Evolutionary conservation across 2,797 vertebrate genomes (phyloP).

Genomic region (Squalus acanthias): DNA sequence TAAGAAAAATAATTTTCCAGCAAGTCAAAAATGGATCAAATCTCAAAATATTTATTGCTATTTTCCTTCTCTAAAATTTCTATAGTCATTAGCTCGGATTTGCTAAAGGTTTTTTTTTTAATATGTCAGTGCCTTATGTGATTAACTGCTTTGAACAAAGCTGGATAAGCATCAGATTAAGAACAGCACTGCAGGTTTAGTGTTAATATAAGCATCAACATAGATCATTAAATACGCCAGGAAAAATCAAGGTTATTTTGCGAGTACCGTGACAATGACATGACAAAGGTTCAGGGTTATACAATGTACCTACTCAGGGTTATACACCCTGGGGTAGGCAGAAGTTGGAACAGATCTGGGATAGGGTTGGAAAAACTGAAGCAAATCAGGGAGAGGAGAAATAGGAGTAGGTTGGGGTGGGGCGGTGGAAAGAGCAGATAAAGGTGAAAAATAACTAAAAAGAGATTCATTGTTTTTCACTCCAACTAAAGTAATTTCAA

Average conservation of each 20-base stretch:
- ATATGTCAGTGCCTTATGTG: neutral
- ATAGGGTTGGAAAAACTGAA: neutral
- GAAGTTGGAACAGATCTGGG: neutral
- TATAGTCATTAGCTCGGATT: neutral
- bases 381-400: neutral
- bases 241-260: neutral
- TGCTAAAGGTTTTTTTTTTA: neutral
- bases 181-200: neutral
- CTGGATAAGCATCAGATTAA: neutral
- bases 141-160: neutral
- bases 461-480: neutral
- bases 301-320: neutral
- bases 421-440: neutral
- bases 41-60: neutral
- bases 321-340: neutral
- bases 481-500: neutral
- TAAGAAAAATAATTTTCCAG: neutral
- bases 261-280: neutral
- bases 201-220: neutral
- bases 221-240: neutral
- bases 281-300: neutral
- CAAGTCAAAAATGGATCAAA: neutral
- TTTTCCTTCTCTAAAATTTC: neutral
- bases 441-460: neutral
- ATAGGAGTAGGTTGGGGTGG: neutral